phyloP scores from a whole-genome alignment of 2,797 vertebrate species.

The Gymnothorax javanicus region DNA sequence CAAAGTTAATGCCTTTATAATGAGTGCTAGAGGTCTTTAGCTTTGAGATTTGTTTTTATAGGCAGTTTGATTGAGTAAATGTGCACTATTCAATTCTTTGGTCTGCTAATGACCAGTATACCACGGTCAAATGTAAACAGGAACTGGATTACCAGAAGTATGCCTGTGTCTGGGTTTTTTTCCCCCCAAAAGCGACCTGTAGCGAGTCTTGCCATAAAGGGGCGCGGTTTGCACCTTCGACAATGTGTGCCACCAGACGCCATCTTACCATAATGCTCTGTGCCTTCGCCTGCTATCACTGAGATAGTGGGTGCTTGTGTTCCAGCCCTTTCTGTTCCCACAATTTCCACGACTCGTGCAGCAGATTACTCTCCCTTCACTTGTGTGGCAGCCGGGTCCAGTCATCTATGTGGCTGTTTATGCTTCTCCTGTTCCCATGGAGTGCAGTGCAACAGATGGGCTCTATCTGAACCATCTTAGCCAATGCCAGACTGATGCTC shows the following conservation, averaged over 20 bases:
- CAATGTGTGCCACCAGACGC: not conserved
- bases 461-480: not conserved
- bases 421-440: not conserved
- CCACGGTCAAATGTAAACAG: not conserved
- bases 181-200: conserved; percentile 40
- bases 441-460: not conserved
- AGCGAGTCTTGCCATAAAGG: not conserved
- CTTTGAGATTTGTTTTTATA: conserved; percentile 31
- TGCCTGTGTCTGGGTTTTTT: conserved; percentile 32
- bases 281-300: not conserved
- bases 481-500: not conserved
- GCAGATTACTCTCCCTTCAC: not conserved
- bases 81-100: conserved; percentile 19
- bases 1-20: conserved; percentile 61
- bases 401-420: not conserved
- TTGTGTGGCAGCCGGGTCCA: not conserved
- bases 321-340: not conserved
- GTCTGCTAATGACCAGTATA: conserved; percentile 52
- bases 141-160: conserved; percentile 47
- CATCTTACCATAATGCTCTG: not conserved
- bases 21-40: conserved; percentile 61
- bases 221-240: not conserved
- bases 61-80: conserved; percentile 29
- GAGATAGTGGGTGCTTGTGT: not conserved
- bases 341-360: not conserved